These are phyloP conservation scores for Epirrhoe alternata DNA, from an alignment of 2,888 invertebrate species.

Conservation along the genomic window DNA sequence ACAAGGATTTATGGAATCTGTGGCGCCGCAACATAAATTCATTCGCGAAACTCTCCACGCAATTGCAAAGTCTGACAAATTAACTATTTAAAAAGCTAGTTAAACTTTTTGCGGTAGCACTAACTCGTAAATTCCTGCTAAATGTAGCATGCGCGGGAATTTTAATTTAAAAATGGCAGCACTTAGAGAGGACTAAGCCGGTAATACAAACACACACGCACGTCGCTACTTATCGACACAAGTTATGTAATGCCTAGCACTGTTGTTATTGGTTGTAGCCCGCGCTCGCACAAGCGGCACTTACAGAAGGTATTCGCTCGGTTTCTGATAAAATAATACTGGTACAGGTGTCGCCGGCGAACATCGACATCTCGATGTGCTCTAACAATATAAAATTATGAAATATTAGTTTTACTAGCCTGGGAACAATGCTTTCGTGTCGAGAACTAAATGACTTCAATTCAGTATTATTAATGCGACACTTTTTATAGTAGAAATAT, in stretches of 20 bases:
- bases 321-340: slow-evolving; percentile 2
- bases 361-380: neutral
- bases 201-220: slow-evolving; percentile 15
- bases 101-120: slow-evolving; percentile 31
- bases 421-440: neutral
- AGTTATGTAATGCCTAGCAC: slow-evolving; percentile 5
- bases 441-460: neutral
- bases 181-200: slow-evolving; percentile 24
- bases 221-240: slow-evolving; percentile 6
- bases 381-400: neutral
- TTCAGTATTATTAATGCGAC: neutral
- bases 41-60: slow-evolving; percentile 15
- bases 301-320: slow-evolving; percentile 4
- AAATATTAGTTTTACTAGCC: neutral
- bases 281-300: slow-evolving; percentile 7
- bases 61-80: slow-evolving; percentile 28
- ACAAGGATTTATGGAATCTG: neutral
- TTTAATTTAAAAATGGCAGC: slow-evolving; percentile 40
- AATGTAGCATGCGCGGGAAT: slow-evolving; percentile 35
- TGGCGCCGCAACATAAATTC: slow-evolving; percentile 13
- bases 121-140: slow-evolving; percentile 37
- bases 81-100: slow-evolving; percentile 29
- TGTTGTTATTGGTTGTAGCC: neutral
- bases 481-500: neutral
- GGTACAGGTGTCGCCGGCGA: slow-evolving; percentile 4